Conservation (phyloP, 2,797 vertebrate species). For the Erethizon dorsatum region DNA sequence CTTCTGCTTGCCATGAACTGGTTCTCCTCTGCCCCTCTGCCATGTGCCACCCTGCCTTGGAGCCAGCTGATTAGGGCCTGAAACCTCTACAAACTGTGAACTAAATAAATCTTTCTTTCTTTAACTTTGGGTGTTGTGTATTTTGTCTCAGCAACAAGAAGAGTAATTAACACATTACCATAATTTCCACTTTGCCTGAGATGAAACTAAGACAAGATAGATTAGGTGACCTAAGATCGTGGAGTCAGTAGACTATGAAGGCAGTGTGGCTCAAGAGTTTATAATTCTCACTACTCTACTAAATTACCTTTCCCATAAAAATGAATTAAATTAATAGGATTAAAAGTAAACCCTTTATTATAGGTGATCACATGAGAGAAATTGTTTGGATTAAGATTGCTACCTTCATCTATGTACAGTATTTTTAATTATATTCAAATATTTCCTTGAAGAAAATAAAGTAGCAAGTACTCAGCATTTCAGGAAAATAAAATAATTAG, state of each 20-base stretch:
- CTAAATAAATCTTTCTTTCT: not conserved
- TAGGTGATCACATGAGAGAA: not conserved
- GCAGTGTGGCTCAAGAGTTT: not conserved
- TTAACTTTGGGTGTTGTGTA: not conserved
- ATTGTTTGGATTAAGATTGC: not conserved
- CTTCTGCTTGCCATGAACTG: not conserved
- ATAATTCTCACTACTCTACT: not conserved
- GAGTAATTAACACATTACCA: not conserved
- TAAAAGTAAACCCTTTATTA: not conserved
- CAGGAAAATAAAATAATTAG: slow-evolving; percentile 19
- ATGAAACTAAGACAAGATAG: not conserved
- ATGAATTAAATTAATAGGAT: not conserved
- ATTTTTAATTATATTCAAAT: slow-evolving; percentile 17
- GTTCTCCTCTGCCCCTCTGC: not conserved
- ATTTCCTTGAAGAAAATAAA: not conserved
- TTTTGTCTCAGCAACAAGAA: not conserved
- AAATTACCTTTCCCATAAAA: not conserved
- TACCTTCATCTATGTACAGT: not conserved
- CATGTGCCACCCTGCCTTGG: not conserved
- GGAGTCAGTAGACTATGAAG: too few relatives aligned
- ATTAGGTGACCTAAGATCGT: not conserved
- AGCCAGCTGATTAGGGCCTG: not conserved
- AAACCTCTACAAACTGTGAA: not conserved
- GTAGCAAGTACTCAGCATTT: not conserved
- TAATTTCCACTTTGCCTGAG: not conserved